phyloP scores from a whole-genome alignment of 2,797 vertebrate species.

The Chelidonichthys spinosus region DNA sequence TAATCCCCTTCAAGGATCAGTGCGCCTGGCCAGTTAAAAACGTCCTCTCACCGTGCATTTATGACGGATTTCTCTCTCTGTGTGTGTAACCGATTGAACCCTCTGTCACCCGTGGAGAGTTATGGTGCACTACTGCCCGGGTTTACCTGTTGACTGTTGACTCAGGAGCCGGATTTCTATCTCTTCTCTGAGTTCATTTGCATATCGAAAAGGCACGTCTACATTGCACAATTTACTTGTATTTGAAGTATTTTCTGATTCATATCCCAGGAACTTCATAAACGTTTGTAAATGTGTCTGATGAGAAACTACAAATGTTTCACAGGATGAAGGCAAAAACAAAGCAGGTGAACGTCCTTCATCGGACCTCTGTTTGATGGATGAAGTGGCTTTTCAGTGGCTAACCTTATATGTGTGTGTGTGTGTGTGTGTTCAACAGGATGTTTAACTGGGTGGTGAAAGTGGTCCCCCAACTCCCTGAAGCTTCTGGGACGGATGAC shows the following conservation, averaged over 20 bases:
- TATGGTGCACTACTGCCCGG: neutral
- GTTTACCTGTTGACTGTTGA: conserved; percentile 30
- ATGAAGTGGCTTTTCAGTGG: conserved; percentile 38
- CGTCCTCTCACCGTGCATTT: neutral
- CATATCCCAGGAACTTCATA: neutral
- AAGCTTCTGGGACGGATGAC: conserved; percentile 51
- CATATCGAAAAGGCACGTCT: neutral
- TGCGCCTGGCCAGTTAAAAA: neutral
- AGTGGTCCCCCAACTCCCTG: conserved; percentile 83
- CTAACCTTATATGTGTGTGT: conserved; percentile 25
- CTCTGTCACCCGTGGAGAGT: conserved; percentile 40
- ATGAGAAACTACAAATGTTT: neutral
- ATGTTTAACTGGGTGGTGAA: conserved; percentile 89
- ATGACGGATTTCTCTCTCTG: neutral
- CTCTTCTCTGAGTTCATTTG: neutral
- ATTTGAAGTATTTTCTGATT: neutral
- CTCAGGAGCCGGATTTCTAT: neutral
- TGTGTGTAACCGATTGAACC: conserved; percentile 8
- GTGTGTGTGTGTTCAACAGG: conserved; percentile 67
- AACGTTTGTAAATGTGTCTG: neutral
- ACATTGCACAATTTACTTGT: neutral
- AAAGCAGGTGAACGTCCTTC: conserved; percentile 8
- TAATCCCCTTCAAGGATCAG: conserved; percentile 5
- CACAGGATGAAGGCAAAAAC: neutral
- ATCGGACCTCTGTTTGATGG: conserved; percentile 28